Percentiles rank a stretch among this genome's conserved stretches.
These are phyloP conservation scores for Papilio elwesi DNA, from an alignment of 2,888 invertebrate genomes.

Conservation along the genomic window DNA sequence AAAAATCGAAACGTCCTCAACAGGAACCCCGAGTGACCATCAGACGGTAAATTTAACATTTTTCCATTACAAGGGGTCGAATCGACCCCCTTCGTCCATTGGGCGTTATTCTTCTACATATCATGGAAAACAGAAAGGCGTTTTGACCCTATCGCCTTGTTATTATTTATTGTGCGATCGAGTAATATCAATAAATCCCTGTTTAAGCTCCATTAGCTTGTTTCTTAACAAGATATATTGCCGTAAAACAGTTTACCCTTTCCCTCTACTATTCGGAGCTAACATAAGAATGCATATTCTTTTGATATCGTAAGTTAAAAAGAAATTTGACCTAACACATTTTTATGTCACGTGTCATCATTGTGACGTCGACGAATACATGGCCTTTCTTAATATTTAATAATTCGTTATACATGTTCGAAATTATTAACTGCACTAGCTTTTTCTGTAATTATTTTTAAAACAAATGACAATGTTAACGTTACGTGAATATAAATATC, in stretches of 20 bases:
- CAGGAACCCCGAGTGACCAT: conserved; percentile 73
- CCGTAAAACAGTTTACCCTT: conserved; percentile 41
- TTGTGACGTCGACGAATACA: not conserved
- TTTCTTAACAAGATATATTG: conserved; percentile 50
- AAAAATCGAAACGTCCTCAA: conserved; percentile 76
- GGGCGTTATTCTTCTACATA: conserved; percentile 64
- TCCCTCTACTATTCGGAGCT: not conserved
- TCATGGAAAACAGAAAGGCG: conserved; percentile 70
- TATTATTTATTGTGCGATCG: conserved; percentile 71
- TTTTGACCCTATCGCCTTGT: conserved; percentile 70
- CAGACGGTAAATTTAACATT: conserved; percentile 73
- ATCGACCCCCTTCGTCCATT: conserved; percentile 68
- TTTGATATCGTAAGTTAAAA: not conserved
- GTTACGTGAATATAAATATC: too few relatives aligned
- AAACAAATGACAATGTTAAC: too few relatives aligned
- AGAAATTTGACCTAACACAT: not conserved
- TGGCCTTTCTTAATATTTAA: too few relatives aligned
- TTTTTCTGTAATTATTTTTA: too few relatives aligned
- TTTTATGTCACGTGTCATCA: not conserved
- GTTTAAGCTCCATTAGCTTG: conserved; percentile 76
- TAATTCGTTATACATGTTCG: too few relatives aligned
- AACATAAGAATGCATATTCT: not conserved
- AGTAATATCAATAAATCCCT: conserved; percentile 74
- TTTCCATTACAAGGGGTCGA: conserved; percentile 53
- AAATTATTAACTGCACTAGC: too few relatives aligned